Conservation (phyloP, 2,888 invertebrate genomes). For the Apamea sordens region DNA sequence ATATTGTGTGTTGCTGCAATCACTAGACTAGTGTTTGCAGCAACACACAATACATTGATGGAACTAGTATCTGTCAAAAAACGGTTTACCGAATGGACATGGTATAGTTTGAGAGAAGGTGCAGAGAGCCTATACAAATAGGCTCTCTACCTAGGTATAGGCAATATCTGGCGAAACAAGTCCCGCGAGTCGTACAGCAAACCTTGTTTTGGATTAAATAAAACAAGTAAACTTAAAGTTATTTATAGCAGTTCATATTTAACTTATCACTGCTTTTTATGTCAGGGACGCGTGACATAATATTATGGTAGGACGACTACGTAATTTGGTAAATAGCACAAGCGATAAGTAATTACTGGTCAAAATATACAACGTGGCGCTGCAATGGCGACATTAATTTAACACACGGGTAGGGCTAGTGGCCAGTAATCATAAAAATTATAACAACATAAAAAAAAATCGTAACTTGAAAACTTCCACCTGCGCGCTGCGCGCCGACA, state of each 20-base stretch:
- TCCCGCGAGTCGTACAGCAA: not conserved
- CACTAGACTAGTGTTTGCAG: too few species aligned
- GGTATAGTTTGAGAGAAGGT: not conserved
- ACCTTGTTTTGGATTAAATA: conserved; percentile 11
- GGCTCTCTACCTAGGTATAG: not conserved
- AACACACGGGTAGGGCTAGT: too few species aligned
- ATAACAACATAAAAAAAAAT: too few species aligned
- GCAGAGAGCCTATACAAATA: not conserved
- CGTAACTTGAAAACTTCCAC: too few species aligned
- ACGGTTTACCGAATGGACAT: too few species aligned
- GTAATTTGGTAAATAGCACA: conserved; percentile 18
- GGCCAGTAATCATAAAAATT: too few species aligned
- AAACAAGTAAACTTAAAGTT: conserved; percentile 26
- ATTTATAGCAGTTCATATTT: conserved; percentile 8
- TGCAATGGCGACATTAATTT: too few species aligned
- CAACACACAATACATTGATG: too few species aligned
- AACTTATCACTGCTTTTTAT: conserved; percentile 25
- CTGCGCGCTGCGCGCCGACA: too few species aligned
- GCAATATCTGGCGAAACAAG: not conserved
- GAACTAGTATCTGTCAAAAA: too few species aligned
- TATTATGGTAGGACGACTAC: conserved; percentile 16
- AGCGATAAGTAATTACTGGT: conserved; percentile 18
- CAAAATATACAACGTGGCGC: too few species aligned
- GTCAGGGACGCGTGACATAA: conserved; percentile 54
- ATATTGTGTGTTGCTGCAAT: too few species aligned